Evolutionary conservation across 2,113 vertebrate species (phyloP).

Genomic region (Tinamus guttatus): DNA sequence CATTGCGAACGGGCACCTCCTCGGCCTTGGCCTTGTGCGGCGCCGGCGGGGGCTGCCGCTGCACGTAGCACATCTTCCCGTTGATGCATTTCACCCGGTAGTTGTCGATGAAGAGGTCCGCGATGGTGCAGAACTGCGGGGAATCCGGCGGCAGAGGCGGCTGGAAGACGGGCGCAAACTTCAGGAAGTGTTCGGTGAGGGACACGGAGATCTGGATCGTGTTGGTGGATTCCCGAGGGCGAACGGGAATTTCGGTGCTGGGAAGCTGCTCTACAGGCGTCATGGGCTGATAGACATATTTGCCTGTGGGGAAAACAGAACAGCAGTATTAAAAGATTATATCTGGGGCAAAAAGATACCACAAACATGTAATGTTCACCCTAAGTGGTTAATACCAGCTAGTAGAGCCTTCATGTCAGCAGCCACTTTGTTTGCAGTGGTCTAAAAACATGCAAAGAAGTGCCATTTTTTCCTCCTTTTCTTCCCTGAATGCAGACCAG

Average conservation of each 20-base stretch:
- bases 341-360: neutral
- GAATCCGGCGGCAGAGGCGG: slow-evolving; percentile 89
- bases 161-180: slow-evolving; percentile 90
- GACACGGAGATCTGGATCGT: slow-evolving; percentile 92
- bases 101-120: slow-evolving; percentile 95
- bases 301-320: slow-evolving; percentile 80
- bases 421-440: rapidly evolving
- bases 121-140: slow-evolving; percentile 92
- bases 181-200: slow-evolving; percentile 91
- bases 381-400: rapidly evolving
- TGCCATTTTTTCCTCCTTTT: neutral
- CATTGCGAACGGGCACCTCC: slow-evolving; percentile 68
- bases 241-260: slow-evolving; percentile 88
- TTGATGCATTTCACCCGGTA: slow-evolving; percentile 97
- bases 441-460: neutral
- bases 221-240: slow-evolving; percentile 81
- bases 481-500: neutral
- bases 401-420: neutral
- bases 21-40: slow-evolving; percentile 69
- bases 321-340: neutral
- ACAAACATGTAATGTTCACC: rapidly evolving
- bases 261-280: slow-evolving; percentile 94
- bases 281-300: slow-evolving; percentile 98
- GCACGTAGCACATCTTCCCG: slow-evolving; percentile 98
- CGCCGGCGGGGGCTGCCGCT: slow-evolving; percentile 82